Evolutionary conservation across 37 sponge, comb jelly and placozoan species (phyloP), one percentile per base, ranked within the genome.

Genomic region (Tethya wilhelma): DNA sequence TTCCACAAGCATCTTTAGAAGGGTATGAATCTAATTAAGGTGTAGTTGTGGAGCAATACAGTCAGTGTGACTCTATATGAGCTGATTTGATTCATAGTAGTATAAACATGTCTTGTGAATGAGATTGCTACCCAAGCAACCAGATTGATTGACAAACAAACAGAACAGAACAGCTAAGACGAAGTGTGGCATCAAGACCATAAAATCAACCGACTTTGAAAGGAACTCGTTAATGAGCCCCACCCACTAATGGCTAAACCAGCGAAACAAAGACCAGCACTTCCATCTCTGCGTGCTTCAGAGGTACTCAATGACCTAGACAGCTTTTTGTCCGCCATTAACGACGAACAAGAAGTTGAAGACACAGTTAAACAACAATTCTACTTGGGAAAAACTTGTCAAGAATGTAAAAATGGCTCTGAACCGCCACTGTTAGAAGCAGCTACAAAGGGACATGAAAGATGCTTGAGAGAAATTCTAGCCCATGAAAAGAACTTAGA

Each of bases 401-500:
- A 28, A 0, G 73, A 62, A 25, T 90, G 91, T 49, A 67, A 67
- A 11, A 68, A 56, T 14, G 57, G 44, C 66, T 26, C 82, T 26
- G 60, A 53, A 19, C 86, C 91, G 8, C 36, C 80, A 23, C 44
- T 85, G 30, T 55, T 46, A 4, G 11, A 8, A n/a, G 79, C 91
- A 19, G 66, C 70, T 17, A 75, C 59, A 20, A 38, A 53, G 22
- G 81, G 79, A 25, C 91, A 90, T 78, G 71, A 34, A 30, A 64
- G 60, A 33, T 92, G 93, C 56, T 67, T 92, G 53, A 73, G 69
- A 55, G 84, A 75, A 49, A 70, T 86, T 5, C 75, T 92, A 4
- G 11, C n/a, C 0, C 25, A 39, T 6, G 37, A 59, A 1, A 56
- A 33, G 33, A 58, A 32, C 1, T 20, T 64, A 8, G 73, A 81